phyloP scores from a whole-genome alignment of 1,140 invertebrate genomes.

The Eriocheir sinensis region DNA sequence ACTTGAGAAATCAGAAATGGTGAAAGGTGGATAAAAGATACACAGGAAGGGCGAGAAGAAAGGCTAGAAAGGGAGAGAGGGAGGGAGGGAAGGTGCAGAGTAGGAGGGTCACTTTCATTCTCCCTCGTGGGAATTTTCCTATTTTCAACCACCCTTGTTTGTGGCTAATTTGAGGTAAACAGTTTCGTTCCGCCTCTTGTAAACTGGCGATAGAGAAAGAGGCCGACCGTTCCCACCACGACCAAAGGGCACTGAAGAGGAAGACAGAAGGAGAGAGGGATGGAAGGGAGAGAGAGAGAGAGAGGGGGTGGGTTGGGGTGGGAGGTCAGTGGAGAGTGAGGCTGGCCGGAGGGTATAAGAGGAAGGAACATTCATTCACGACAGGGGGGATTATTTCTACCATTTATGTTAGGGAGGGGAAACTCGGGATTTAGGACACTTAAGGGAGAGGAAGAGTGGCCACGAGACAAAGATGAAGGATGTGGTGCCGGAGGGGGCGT shows the following conservation, averaged over 20 bases:
- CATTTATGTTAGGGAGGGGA: background rate
- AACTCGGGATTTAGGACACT: background rate
- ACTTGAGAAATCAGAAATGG: no score
- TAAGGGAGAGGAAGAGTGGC: background rate
- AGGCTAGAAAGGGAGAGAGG: background rate
- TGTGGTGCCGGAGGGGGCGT: background rate
- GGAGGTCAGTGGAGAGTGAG: no score
- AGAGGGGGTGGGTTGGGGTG: background rate
- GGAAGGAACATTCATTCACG: background rate
- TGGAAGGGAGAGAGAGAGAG: background rate
- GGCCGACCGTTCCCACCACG: background rate
- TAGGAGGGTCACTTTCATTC: background rate
- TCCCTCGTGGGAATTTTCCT: constrained; percentile 41
- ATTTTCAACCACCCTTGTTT: constrained; percentile 41
- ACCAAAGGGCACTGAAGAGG: background rate
- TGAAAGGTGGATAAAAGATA: no score
- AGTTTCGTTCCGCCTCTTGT: constrained; percentile 52
- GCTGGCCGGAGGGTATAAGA: no score
- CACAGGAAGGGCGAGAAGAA: background rate
- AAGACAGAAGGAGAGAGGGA: constrained; percentile 31
- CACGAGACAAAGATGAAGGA: background rate
- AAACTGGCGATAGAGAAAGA: background rate
- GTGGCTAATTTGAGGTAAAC: constrained; percentile 59
- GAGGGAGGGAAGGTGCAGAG: background rate
- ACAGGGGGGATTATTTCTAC: background rate